Evolutionary conservation across 2,888 invertebrate genomes (phyloP), one percentile per base, ranked within the genome.

Genomic region (Chalcosyrphus nemorum): DNA sequence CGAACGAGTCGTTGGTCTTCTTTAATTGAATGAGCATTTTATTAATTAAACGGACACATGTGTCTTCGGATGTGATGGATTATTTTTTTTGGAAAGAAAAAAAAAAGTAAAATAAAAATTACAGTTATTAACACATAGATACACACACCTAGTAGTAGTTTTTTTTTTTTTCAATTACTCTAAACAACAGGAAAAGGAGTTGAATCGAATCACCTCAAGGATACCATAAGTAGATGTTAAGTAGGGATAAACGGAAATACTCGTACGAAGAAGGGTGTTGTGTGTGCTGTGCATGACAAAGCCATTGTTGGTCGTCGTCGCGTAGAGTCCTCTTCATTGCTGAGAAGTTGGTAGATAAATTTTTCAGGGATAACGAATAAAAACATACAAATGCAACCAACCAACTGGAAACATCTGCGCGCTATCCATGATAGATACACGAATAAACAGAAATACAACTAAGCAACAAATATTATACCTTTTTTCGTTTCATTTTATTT

Each of bases 401-500:
- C 82, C 77, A 75, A 70, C 63, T 65, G 74, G 74, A 80, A 84
- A 84, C 84, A 84, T 74, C 84, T 84, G 84, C 84, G 74, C 43
- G 29, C 56, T 82, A 77, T 75, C 74, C 52, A 47, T 56, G 70
- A 77, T 68, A 82, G 65, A 81, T 59, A 81, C n/a, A n/a, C 54
- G 27, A 19, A 54, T 35, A 41, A 57, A 68, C 24, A 54, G 41
- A 19, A 45, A 41, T 9, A 57, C 29, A 35, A 17, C 29, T 27
- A 27, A 24, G 13, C 35, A 70, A 75, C 29, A 56, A 65, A 74
- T 13, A 35, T 38, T 13, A 38, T 50, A 56, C 56, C 35, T 24
- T 17, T 50, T 38, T 61, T 52, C 19, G 17, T 50, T 57, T 38
- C 24, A 52, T 63, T 57, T 65, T 35, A 21, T 66, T 74, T 75